A percentile compares a stretch with the other conserved stretches of the same genome.
Evolutionary conservation across 2,113 vertebrate species (phyloP).

Genomic region (Chrysochloris asiatica): DNA sequence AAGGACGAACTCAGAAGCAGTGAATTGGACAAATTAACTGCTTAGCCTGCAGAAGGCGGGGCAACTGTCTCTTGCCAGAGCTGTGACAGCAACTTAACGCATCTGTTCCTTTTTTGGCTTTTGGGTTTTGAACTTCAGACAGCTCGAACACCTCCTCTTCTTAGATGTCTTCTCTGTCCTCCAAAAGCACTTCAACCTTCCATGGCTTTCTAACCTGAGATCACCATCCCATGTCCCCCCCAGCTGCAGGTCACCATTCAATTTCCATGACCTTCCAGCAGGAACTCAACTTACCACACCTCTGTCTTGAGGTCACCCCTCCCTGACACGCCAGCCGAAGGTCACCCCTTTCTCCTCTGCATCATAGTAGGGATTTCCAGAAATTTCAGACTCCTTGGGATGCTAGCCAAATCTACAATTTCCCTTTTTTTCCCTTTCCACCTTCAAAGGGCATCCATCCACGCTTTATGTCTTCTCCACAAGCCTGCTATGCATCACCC

Average conservation of each 20-base stretch:
- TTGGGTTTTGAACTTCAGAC: neutral
- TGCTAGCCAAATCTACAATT: neutral
- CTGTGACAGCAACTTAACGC: neutral
- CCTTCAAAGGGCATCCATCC: too few species aligned
- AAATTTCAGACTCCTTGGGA: neutral
- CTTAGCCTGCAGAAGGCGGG: neutral
- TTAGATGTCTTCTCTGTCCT: neutral
- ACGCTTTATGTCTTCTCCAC: neutral
- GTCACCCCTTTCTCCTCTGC: neutral
- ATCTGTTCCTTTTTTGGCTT: neutral
- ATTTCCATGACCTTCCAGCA: neutral
- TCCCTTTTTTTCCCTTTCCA: neutral
- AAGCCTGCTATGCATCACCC: neutral
- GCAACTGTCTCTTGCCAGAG: neutral
- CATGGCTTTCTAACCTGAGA: neutral
- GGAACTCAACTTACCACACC: too few species aligned
- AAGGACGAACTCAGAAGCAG: neutral
- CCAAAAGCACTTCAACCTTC: neutral
- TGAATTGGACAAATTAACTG: slow-evolving; percentile 42
- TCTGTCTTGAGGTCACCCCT: neutral
- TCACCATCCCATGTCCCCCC: neutral
- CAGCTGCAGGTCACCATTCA: neutral
- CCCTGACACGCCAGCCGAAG: neutral
- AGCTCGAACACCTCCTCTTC: neutral
- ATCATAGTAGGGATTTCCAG: neutral